Base-by-base conservation (phyloP, 2,888 invertebrate genomes). In the Drosophila lutescens region DNA sequence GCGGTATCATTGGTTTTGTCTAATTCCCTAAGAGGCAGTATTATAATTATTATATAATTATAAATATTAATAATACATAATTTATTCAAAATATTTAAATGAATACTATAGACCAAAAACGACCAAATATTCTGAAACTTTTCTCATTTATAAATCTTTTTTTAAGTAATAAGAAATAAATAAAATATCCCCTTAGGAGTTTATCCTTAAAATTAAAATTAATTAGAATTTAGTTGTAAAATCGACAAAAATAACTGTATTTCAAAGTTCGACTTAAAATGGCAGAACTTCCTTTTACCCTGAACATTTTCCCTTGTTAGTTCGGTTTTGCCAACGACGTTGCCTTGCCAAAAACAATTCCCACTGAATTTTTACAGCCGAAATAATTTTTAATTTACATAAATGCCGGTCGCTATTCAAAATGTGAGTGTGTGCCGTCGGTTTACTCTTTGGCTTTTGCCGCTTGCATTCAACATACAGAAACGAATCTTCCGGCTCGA, bases 331-430 rank as follows among this genome's bases (percentile, higher is more conserved):
- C 23, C 40, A n/a, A 36, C 49, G 63, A 59, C 71, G 65, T 54
- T 58, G 65, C 40, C 80, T 58, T 81, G 83, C 83, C 83, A 83
- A 83, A 88, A 83, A 85, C 88, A 83, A 87, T 83, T 83, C 71
- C 78, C 83, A 76, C 83, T 78, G 88, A 79, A 82, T 84, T 82
- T 84, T 82, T 77, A 86, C 85, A 86, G 77, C 79, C 74, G 77
- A 86, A 87, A 87, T 83, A 79, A 83, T 86, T 83, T 83, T 79
- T 87, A 83, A 83, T 83, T 83, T 88, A 83, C 83, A 83, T 83
- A 83, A 88, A 87, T 88, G 83, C 77, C 88, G 80, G 82, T 81
- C 38, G 68, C 77, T 49, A 44, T 34, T 62, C 46, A 44, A 9
- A 41, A 32, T 61, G 40, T 59, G 38, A 69, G 54, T 59, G 54